phyloP scores from a whole-genome alignment of 2,113 vertebrate genomes.

The Psephotus haematonotus region DNA sequence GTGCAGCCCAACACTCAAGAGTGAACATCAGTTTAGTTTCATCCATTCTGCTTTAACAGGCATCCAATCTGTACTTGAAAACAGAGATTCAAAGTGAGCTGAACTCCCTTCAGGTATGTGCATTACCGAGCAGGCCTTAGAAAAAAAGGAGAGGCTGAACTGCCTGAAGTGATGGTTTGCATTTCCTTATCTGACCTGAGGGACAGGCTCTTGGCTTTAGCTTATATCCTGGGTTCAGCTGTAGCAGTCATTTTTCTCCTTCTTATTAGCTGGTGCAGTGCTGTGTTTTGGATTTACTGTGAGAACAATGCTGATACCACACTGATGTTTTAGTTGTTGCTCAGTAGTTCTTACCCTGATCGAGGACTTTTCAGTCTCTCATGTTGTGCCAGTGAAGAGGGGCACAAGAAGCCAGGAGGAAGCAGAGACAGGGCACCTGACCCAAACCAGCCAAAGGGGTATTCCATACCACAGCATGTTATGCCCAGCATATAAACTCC shows the following conservation, averaged over 20 bases:
- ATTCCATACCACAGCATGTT: too few relatives aligned
- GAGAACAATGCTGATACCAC: background rate
- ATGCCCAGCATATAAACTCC: too few relatives aligned
- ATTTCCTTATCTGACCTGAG: background rate
- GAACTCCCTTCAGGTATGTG: fast-evolving
- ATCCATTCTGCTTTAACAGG: background rate
- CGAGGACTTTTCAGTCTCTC: background rate
- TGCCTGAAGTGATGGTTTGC: background rate
- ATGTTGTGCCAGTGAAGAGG: background rate
- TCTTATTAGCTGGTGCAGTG: background rate
- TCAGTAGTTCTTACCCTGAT: background rate
- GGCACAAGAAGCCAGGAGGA: background rate
- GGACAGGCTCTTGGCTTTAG: background rate
- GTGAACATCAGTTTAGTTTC: background rate
- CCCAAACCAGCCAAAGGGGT: background rate
- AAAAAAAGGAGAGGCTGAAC: background rate
- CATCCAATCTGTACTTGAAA: background rate
- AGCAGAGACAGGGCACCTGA: background rate
- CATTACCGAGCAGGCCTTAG: background rate
- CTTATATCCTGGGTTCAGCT: background rate
- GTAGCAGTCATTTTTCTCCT: background rate
- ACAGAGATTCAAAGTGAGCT: background rate
- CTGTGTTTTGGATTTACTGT: background rate
- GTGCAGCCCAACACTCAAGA: background rate
- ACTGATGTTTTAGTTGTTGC: background rate